Base-by-base conservation (phyloP, 2,888 invertebrate species). In the Hartigia nigra region DNA sequence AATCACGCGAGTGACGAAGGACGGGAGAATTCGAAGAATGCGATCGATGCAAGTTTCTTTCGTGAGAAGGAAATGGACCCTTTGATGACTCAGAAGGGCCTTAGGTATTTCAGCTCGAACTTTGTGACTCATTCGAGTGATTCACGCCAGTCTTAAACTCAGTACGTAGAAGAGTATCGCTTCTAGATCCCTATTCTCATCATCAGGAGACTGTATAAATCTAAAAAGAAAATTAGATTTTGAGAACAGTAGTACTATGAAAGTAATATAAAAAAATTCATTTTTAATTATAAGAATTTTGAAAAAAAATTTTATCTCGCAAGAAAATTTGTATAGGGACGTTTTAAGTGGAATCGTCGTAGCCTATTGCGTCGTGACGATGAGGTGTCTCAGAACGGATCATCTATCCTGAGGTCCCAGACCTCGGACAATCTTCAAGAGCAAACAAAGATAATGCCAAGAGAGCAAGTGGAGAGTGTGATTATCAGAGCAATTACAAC, bases 121-220 rank as follows among this genome's bases (percentile, higher is more conserved):
- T 78, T 70, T 75, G 82, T 85, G 85, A 85, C 81, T 85, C 85
- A 86, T 78, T 76, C 76, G 76, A 77, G 84, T 89, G 89, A 89
- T 87, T 89, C 89, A 89, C 77, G 81, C 81, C 78, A 55, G 31
- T 55, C 55, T 14, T 23, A 55, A 55, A 55, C 55, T 55, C 55
- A 55, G 23, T 55, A 5, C 55, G 23, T 55, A 55, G 55, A 55
- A 55, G 9, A 55, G 55, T 55, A 9, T 55, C 23, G 2, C 0
- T 55, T 55, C 55, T 55, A 55, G 55, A 23, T 23, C 55, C 23
- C 23, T 55, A 23, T 55, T 55, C 2, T 14, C 55, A 55, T 14
- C 55, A 55, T 55, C 23, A 9, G 55, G 14, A 23, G 55, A 55
- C 9, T 55, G 39, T 39, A 23, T 23, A 5, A 55, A 55, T 9